Conservation (phyloP, 2,888 invertebrate species). For the Nipponacmea schrenckii region DNA sequence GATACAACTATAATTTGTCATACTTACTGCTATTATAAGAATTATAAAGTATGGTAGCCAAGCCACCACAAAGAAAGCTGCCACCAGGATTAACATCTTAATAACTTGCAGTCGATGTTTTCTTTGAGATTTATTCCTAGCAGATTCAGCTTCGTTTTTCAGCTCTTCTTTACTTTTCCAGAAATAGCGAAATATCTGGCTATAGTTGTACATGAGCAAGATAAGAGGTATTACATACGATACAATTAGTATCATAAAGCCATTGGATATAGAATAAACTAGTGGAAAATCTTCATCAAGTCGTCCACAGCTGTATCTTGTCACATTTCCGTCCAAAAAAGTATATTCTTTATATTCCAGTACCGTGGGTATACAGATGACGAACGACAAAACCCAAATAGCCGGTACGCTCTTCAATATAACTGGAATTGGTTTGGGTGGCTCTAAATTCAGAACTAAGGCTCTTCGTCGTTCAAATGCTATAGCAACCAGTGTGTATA, state of each 20-base stretch:
- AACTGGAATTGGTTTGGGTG: conserved; percentile 13
- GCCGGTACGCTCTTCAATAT: conserved; percentile 8
- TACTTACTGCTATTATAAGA: conserved; percentile 44
- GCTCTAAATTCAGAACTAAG: conserved; percentile 15
- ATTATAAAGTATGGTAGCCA: conserved; percentile 50
- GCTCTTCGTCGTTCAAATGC: conserved; percentile 27
- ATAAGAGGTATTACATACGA: conserved; percentile 43
- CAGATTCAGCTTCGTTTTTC: background rate
- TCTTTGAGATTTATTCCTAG: background rate
- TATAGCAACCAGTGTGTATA: conserved; percentile 33
- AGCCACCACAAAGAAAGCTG: conserved; percentile 44
- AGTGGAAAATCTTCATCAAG: conserved; percentile 4
- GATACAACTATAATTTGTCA: no score
- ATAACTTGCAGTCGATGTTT: conserved; percentile 38
- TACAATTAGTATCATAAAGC: conserved; percentile 35
- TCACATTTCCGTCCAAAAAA: conserved; percentile 3
- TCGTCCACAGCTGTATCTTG: conserved; percentile 18
- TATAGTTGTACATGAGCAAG: conserved; percentile 30
- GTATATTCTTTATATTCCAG: conserved; percentile 29
- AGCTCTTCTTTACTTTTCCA: conserved; percentile 7
- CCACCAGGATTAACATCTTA: conserved; percentile 45
- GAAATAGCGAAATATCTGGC: conserved; percentile 27
- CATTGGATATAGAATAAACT: conserved; percentile 31
- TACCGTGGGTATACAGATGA: conserved; percentile 26
- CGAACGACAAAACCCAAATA: conserved; percentile 24